These are phyloP conservation scores for Papilio machaon DNA, from an alignment of 1,140 invertebrate species.

Conservation along the genomic window DNA sequence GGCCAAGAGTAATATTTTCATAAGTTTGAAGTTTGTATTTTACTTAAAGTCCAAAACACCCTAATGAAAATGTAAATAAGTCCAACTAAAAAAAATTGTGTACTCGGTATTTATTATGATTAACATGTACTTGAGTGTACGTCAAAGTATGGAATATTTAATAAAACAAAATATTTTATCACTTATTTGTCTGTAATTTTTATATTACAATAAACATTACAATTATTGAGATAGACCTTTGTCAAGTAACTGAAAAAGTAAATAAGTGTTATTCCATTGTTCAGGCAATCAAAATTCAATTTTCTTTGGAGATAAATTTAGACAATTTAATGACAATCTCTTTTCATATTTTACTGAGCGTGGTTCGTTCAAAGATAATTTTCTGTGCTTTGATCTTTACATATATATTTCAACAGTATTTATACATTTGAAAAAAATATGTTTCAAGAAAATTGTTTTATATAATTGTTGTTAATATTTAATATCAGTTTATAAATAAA, in stretches of 20 bases:
- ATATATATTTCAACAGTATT: background rate
- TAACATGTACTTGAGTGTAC: no score
- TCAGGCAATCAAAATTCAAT: background rate
- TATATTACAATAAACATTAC: no score
- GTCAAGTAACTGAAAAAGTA: background rate
- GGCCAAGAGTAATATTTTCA: no score
- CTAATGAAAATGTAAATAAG: no score
- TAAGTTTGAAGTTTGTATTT: no score
- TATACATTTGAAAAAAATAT: background rate
- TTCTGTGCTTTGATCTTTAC: background rate
- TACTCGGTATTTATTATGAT: no score
- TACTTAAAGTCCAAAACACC: no score
- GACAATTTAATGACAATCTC: slow-evolving; percentile 4
- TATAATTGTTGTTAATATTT: background rate
- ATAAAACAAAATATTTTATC: no score
- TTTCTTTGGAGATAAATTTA: slow-evolving; percentile 2
- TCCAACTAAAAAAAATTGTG: no score
- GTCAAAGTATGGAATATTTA: no score
- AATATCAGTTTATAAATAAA: background rate
- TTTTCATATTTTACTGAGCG: background rate
- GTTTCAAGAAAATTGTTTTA: background rate
- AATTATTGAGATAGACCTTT: no score
- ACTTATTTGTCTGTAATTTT: no score
- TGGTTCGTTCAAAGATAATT: slow-evolving; percentile 3
- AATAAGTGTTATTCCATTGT: background rate